Conservation (phyloP, 35 echinoderm and acorn worm genomes). For the Apostichopus parvimensis region DNA sequence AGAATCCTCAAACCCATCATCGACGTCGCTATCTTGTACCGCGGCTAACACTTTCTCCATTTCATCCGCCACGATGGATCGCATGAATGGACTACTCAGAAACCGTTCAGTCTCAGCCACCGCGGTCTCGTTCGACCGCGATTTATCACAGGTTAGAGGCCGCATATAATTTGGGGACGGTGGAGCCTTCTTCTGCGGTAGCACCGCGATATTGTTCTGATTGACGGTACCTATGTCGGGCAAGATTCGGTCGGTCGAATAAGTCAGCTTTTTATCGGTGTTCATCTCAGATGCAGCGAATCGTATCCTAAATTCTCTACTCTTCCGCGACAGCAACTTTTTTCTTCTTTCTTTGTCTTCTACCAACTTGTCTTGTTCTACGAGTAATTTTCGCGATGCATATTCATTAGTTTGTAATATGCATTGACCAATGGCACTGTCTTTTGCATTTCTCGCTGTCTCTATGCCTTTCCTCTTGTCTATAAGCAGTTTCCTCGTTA, state of each 20-base stretch:
- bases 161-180: slow-evolving; percentile 78
- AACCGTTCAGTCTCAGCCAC: slow-evolving; percentile 77
- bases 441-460: slow-evolving; percentile 76
- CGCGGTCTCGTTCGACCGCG: slow-evolving; percentile 61
- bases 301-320: slow-evolving; percentile 65
- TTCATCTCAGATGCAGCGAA: background rate
- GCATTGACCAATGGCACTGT: slow-evolving; percentile 86
- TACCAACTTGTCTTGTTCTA: slow-evolving; percentile 53
- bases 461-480: slow-evolving; percentile 76
- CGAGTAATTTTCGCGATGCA: slow-evolving; percentile 61
- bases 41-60: slow-evolving; percentile 6
- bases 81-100: slow-evolving; percentile 58
- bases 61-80: slow-evolving; percentile 21
- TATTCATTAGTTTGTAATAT: slow-evolving; percentile 91
- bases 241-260: background rate
- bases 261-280: background rate
- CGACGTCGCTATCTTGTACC: background rate
- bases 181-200: background rate
- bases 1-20: background rate
- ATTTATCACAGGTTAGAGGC: slow-evolving; percentile 72
- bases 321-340: slow-evolving; percentile 64
- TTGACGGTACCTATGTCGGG: background rate
- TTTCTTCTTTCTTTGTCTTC: slow-evolving; percentile 65
- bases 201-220: background rate
- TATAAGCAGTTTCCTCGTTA: slow-evolving; percentile 66